Percentiles rank a stretch among this genome's conserved stretches.
Conservation (phyloP, 2,113 vertebrate genomes). For the Bothrops jararaca region DNA sequence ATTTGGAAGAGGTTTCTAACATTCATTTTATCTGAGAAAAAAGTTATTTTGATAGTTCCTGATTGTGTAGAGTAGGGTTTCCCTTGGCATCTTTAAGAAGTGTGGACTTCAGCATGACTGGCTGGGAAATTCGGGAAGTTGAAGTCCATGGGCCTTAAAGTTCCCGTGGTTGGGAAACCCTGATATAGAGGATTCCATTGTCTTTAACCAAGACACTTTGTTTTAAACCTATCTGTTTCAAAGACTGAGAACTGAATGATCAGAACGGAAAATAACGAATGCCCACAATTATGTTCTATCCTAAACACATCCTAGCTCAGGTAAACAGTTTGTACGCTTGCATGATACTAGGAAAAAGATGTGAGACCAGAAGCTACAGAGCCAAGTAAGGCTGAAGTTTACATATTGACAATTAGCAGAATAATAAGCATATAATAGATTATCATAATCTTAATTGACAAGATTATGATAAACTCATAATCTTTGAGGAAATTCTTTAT, state of each 20-base stretch:
- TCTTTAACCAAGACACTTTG: neutral
- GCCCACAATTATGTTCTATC: neutral
- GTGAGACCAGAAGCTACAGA: neutral
- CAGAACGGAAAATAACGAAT: neutral
- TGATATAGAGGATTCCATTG: neutral
- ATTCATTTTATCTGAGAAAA: neutral
- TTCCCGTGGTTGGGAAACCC: neutral
- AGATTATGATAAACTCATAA: neutral
- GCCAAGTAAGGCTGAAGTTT: neutral
- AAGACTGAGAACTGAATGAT: neutral
- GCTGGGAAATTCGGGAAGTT: neutral
- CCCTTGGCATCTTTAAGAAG: neutral
- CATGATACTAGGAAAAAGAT: neutral
- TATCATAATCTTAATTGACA: neutral
- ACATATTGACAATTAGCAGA: neutral
- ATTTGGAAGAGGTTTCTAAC: neutral
- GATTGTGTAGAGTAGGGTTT: neutral
- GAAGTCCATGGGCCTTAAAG: neutral
- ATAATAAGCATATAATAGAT: neutral
- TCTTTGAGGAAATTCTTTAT: conserved; percentile 22
- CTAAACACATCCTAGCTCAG: neutral
- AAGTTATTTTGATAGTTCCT: neutral
- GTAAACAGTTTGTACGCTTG: neutral
- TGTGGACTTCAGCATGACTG: neutral
- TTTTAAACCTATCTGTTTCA: neutral